Conservation (phyloP, 2,888 invertebrate species). For the Philopedon plagiatum region DNA sequence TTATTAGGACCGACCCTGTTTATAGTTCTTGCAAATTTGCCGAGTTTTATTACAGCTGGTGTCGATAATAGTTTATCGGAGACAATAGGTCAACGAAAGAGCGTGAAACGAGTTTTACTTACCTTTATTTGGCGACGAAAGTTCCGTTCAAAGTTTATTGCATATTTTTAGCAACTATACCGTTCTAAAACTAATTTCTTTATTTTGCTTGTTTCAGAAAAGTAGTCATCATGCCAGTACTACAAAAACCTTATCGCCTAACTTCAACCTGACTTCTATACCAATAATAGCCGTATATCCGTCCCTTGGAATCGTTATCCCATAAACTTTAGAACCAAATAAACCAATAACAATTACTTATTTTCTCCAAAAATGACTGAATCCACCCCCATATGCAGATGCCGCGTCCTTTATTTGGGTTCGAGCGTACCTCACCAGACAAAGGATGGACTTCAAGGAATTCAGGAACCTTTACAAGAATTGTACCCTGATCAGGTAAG, state of each 20-base stretch:
- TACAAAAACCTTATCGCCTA: neutral
- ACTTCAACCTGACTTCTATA: neutral
- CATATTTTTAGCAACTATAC: neutral
- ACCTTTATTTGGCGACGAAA: no score
- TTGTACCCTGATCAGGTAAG: conserved; percentile 88
- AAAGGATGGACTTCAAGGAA: conserved; percentile 97
- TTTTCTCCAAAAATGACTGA: conserved; percentile 74
- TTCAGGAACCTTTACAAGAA: conserved; percentile 96
- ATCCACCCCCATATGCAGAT: conserved; percentile 96
- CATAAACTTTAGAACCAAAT: neutral
- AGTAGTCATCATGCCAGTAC: conserved; percentile 20
- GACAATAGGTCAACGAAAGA: no score
- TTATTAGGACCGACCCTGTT: no score
- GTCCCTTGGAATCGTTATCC: neutral
- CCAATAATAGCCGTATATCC: neutral
- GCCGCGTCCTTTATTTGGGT: conserved; percentile 96
- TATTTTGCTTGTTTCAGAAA: conserved; percentile 21
- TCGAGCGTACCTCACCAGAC: conserved; percentile 97
- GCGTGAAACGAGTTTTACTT: no score
- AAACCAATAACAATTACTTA: neutral
- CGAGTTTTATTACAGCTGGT: no score
- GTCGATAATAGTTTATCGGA: no score
- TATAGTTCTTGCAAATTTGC: no score
- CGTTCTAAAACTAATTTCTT: neutral
- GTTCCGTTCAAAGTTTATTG: no score